phyloP scores from a whole-genome alignment of 2,113 vertebrate genomes.

The Morone saxatilis region DNA sequence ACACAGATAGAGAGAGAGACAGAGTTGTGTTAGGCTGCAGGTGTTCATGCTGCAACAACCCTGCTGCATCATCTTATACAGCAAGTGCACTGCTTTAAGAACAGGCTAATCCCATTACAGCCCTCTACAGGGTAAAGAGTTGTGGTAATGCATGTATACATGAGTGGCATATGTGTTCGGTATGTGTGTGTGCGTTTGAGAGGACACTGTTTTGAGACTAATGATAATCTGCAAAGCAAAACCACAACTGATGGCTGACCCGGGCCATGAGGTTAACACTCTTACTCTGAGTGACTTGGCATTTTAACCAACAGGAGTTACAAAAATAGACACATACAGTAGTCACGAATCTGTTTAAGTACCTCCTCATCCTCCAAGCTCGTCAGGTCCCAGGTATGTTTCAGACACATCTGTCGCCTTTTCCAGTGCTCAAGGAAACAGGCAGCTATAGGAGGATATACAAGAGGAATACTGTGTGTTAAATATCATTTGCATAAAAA shows the following conservation, averaged over 20 bases:
- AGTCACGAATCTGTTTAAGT: constrained; percentile 6
- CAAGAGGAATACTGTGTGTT: constrained; percentile 1
- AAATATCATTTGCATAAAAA: neutral
- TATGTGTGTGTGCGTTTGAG: neutral
- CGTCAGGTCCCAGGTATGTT: constrained; percentile 95
- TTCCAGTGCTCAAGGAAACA: constrained; percentile 99
- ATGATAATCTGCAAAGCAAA: constrained; percentile 41
- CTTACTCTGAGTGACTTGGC: constrained; percentile 1
- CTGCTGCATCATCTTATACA: constrained; percentile 34
- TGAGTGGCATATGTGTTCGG: constrained; percentile 7
- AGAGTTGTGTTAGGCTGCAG: constrained; percentile 12
- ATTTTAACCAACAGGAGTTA: neutral
- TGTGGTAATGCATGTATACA: constrained; percentile 14
- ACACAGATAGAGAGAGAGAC: neutral
- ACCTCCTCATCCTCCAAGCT: constrained; percentile 97
- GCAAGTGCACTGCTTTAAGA: constrained; percentile 53
- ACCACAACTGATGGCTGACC: constrained; percentile 27
- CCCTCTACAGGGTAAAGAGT: constrained; percentile 5
- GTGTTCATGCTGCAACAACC: constrained; percentile 25
- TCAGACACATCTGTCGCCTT: constrained; percentile 93
- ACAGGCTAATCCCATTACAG: constrained; percentile 63
- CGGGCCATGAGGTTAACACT: constrained; percentile 18
- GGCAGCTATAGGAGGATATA: constrained; percentile 85
- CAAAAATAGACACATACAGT: neutral
- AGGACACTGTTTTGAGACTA: neutral